phyloP scores from a whole-genome alignment of 2,888 invertebrate species.

The Perithous albicinctus region DNA sequence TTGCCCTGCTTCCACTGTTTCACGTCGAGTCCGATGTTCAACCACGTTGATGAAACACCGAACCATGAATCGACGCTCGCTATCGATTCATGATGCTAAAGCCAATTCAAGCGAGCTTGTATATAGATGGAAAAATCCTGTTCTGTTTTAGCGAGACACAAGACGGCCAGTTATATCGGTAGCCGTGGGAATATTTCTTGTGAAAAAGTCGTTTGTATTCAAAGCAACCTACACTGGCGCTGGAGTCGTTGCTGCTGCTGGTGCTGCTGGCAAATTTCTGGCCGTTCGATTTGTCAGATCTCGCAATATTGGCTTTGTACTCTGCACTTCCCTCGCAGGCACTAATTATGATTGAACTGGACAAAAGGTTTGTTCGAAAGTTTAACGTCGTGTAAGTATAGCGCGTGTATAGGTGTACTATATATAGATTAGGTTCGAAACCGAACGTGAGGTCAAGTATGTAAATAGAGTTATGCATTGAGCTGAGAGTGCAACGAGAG shows the following conservation, averaged over 20 bases:
- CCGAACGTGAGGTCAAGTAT: constrained; percentile 58
- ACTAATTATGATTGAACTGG: constrained; percentile 49
- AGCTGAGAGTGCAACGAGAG: constrained; percentile 25
- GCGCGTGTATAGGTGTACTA: neutral
- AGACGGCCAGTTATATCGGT: constrained; percentile 10
- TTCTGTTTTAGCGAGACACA: constrained; percentile 9
- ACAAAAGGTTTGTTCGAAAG: constrained; percentile 54
- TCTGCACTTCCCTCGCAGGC: neutral
- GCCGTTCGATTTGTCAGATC: constrained; percentile 6
- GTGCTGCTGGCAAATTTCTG: constrained; percentile 13
- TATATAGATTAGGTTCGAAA: constrained; percentile 37
- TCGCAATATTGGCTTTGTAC: neutral
- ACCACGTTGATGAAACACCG: neutral
- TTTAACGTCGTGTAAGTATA: constrained; percentile 24
- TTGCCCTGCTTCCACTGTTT: neutral
- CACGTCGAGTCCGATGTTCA: constrained; percentile 1
- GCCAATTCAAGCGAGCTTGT: constrained; percentile 29
- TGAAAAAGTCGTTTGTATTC: constrained; percentile 27
- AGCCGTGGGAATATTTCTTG: constrained; percentile 52
- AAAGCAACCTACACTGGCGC: neutral
- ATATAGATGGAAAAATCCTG: constrained; percentile 21
- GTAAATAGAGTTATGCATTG: constrained; percentile 59
- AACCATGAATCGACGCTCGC: constrained; percentile 30
- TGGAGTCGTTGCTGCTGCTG: neutral
- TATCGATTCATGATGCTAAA: constrained; percentile 41